Evolutionary conservation across 2,797 vertebrate species (phyloP).

Genomic region (Sebastes hubbsi): DNA sequence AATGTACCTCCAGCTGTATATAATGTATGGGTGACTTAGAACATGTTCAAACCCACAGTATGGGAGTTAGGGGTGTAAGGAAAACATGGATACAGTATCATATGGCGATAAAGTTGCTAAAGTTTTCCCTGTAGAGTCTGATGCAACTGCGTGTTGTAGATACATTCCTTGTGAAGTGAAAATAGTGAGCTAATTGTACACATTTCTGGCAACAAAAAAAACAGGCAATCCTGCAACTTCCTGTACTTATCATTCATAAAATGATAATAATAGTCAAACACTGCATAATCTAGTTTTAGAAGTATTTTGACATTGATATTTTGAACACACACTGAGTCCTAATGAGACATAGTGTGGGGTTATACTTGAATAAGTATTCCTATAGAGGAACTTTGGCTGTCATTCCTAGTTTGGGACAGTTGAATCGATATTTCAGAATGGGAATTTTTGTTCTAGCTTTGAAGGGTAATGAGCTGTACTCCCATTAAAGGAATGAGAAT

Average conservation of each 20-base stretch:
- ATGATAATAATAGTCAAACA: not conserved
- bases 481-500: constrained; percentile 28
- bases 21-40: not conserved
- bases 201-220: too few relatives aligned
- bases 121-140: not conserved
- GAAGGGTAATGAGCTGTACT: constrained; percentile 34
- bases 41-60: not conserved
- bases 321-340: not conserved
- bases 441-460: not conserved
- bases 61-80: not conserved
- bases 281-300: not conserved
- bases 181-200: too few relatives aligned
- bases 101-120: not conserved
- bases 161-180: too few relatives aligned
- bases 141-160: too few relatives aligned
- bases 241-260: not conserved
- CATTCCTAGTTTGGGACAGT: not conserved
- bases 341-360: not conserved
- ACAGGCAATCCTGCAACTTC: not conserved
- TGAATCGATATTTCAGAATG: not conserved
- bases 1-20: not conserved
- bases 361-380: not conserved
- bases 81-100: not conserved
- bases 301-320: not conserved
- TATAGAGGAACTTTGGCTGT: not conserved